Base-by-base conservation (phyloP, 1,140 invertebrate genomes). In the Papilio machaon region DNA sequence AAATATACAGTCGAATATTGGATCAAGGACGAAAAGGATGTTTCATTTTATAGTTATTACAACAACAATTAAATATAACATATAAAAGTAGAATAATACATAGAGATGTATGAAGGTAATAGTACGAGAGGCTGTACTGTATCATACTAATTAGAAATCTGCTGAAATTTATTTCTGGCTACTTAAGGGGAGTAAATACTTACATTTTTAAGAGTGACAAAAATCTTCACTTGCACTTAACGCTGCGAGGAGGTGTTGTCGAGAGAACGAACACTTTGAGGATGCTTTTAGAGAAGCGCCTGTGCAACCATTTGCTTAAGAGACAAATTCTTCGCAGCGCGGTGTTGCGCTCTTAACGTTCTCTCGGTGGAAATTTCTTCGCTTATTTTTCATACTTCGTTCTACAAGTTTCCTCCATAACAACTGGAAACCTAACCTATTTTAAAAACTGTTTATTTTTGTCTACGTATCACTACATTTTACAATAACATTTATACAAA, bases 281-380 rank as follows among this genome's bases (percentile, higher is more conserved):
- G 58, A 60, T 60, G 58, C 58, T 60, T 60, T 60, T 23, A 60
- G 19, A 60, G 58, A 60, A 9, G n/a, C 58, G 19, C 58, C 58
- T 2, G 19, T 60, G 58, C 8, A n/a, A 60, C 58, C 23, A 60
- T 60, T 23, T 60, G 58, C 19, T 60, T 60, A 60, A 23, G 58
- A 19, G 19, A 60, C n/a, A 60, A n/a, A 60, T 60, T 60, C 58
- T n/a, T 19, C 19, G 58, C 58, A n/a, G 58, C 58, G 58, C 58
- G 58, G 58, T 17, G 58, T 23, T 60, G n/a, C 58, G 58, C n/a
- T 60, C 19, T 60, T n/a, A 60, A 19, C 19, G 58, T 23, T 9
- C 15, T 10, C n/a, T 60, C 19, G n/a, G 58, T 60, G 19, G 19
- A 60, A 60, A 60, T 60, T 60, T 60, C 58, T 60, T 60, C 58